Evolutionary conservation across 2,888 invertebrate species (phyloP), one percentile per base, ranked within the genome.

Genomic region (Gryllus longicercus): DNA sequence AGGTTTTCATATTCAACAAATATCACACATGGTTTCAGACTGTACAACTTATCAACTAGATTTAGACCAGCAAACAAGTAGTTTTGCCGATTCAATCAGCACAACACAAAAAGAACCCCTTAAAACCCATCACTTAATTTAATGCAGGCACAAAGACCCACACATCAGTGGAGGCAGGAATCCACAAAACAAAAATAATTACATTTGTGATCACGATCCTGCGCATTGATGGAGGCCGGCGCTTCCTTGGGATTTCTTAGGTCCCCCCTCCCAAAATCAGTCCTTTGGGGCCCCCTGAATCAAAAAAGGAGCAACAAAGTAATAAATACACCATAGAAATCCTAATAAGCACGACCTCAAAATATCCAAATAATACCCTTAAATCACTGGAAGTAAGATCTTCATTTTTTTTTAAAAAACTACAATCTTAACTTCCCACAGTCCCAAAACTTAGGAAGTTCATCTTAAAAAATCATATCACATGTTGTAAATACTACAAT

Each of bases 1-100:
- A 78, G 74, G 78, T 78, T 50, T 76, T 78, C 76, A 50, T 51
- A 80, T 51, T 51, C 25, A 75, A 79, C 76, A 80, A 63, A 76
- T 79, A 79, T 76, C 50, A 80, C 50, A 80, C 63, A 63, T 63
- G 63, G 63, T 63, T 63, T 63, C 63, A 63, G 63, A n/a, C 50
- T 21, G n/a, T 49, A 78, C n/a, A 51, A 21, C 21, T 78, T 78
- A 51, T 78, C n/a, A 77, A 51, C 51, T 50, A 51, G 16, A 78
- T 21, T 78, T 78, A 51, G 51, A 78, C 50, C 51, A 51, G 25
- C 14, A 77, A 49, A 77, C 50, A 49, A 23, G 50, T 49, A 23
- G 21, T 78, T 51, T 78, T 51, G 38, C 76, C 5, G 51, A 49
- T 78, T 18, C 51, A 78, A 16, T 78, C 78, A 50, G 78, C 51